Conservation (phyloP, 2,888 invertebrate genomes). For the Limnephilus marmoratus region DNA sequence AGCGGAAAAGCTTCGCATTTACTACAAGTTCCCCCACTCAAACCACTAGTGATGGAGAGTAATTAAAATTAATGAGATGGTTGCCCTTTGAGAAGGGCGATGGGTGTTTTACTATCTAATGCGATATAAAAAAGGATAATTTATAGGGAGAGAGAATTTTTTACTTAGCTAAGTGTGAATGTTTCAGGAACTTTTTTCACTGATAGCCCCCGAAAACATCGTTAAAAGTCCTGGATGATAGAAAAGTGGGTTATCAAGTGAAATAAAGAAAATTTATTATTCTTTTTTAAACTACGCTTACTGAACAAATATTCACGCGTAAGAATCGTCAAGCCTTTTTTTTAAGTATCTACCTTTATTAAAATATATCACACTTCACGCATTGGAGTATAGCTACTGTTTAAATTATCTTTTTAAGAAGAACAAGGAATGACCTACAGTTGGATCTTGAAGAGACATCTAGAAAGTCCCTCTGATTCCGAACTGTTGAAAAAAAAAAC, state of each 20-base stretch:
- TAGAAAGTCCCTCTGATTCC: not conserved
- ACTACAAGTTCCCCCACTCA: slow-evolving; percentile 53
- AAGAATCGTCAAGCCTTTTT: not conserved
- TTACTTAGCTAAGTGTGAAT: slow-evolving; percentile 27
- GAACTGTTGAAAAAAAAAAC: not conserved
- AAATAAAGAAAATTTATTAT: slow-evolving; percentile 13
- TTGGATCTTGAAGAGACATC: not conserved
- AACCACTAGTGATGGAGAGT: slow-evolving; percentile 60
- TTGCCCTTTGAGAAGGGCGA: slow-evolving; percentile 55
- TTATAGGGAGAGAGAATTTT: slow-evolving; percentile 23
- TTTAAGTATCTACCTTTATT: not conserved
- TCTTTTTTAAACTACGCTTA: not conserved
- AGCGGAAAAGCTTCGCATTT: slow-evolving; percentile 60
- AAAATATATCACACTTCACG: not conserved
- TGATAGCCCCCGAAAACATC: slow-evolving; percentile 7
- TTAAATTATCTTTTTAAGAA: not conserved
- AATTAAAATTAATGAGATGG: slow-evolving; percentile 66
- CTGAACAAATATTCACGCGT: not conserved
- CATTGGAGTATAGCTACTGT: not conserved
- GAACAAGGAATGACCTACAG: not conserved
- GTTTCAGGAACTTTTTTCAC: not conserved
- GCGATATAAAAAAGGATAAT: slow-evolving; percentile 41
- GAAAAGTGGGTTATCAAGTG: not conserved
- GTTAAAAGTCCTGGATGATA: not conserved
- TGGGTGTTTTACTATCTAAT: slow-evolving; percentile 28